Percentiles rank a stretch among this genome's conserved stretches.
Conservation (phyloP, 2,113 vertebrate genomes). For the Caretta caretta region DNA sequence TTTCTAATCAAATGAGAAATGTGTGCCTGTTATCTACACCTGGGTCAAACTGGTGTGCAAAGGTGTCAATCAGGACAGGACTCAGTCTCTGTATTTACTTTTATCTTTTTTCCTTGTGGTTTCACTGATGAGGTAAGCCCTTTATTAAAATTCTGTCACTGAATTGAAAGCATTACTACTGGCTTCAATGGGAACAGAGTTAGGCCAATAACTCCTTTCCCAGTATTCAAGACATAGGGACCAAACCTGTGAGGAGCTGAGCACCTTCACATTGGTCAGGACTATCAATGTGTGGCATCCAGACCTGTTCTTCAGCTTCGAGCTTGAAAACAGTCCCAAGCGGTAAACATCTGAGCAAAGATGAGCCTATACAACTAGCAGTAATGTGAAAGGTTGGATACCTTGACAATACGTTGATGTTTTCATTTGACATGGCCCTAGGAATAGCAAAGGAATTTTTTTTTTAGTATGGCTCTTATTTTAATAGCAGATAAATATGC, state of each 20-base stretch:
- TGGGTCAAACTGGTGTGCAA: not conserved
- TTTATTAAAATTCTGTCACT: not conserved
- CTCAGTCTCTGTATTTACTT: not conserved
- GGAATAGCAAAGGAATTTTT: not conserved
- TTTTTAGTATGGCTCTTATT: not conserved
- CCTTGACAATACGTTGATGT: not conserved
- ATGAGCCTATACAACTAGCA: not conserved
- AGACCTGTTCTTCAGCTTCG: not conserved
- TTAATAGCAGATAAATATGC: not conserved
- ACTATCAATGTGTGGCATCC: not conserved
- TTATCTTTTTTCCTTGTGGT: not conserved
- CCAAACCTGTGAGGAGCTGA: not conserved
- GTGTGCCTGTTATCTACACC: no score
- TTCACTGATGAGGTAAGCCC: not conserved
- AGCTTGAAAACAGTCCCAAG: not conserved
- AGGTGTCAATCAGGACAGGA: not conserved
- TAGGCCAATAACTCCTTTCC: not conserved
- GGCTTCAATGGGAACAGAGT: not conserved
- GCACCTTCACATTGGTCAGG: not conserved
- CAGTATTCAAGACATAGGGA: not conserved
- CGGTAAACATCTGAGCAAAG: not conserved
- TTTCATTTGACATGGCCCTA: not conserved
- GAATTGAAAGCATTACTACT: not conserved
- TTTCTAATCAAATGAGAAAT: not conserved
- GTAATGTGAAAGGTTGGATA: not conserved